Evolutionary conservation across 2,797 vertebrate genomes (phyloP).

Genomic region (Megaceryle alcyon): DNA sequence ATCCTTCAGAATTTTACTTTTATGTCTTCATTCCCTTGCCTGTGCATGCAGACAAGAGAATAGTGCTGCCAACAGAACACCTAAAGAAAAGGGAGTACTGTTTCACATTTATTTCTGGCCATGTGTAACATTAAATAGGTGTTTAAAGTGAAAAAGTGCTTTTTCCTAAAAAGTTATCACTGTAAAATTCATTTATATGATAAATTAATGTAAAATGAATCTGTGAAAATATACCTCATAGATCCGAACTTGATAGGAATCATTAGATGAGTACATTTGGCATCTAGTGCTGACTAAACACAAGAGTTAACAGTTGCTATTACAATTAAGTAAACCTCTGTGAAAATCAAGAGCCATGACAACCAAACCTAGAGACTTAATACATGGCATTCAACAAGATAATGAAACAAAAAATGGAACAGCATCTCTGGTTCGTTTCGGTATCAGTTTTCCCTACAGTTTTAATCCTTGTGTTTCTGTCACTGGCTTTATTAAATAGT

Average conservation of each 20-base stretch:
- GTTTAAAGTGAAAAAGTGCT: background rate
- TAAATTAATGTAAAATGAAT: background rate
- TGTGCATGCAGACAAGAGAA: background rate
- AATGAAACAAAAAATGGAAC: background rate
- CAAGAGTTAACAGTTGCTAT: background rate
- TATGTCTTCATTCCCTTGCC: background rate
- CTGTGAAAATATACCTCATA: background rate
- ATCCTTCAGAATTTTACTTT: background rate
- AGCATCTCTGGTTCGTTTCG: background rate
- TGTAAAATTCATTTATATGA: background rate
- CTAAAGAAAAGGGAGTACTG: background rate
- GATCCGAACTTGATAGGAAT: background rate
- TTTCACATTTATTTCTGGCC: background rate
- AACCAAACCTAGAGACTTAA: background rate
- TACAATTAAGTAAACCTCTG: background rate
- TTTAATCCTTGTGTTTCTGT: background rate
- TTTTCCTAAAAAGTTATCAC: background rate
- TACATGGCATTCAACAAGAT: background rate
- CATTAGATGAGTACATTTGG: background rate
- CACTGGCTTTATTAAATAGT: background rate
- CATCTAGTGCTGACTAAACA: background rate
- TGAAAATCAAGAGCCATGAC: background rate
- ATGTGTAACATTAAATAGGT: background rate
- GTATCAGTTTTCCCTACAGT: background rate
- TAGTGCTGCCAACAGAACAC: background rate